These are phyloP conservation scores for Patella vulgata DNA, from an alignment of 1,140 invertebrate species.

Conservation along the genomic window DNA sequence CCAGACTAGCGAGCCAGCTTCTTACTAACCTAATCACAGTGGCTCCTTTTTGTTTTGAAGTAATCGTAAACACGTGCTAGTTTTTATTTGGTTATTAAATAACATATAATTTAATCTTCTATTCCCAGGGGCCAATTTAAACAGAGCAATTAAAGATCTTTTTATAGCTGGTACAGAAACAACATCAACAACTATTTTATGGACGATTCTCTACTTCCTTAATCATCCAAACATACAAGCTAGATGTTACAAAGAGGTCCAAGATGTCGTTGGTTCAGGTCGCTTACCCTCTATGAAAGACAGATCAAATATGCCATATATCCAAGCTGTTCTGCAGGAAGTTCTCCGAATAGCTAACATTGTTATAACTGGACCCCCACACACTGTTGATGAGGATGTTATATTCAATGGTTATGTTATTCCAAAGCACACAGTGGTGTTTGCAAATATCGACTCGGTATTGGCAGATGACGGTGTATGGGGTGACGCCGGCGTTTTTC, in stretches of 20 bases:
- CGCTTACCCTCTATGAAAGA: conserved; percentile 22
- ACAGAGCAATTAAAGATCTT: conserved; percentile 85
- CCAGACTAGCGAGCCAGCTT: conserved; percentile 18
- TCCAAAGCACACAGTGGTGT: conserved; percentile 48
- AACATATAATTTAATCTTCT: conserved; percentile 78
- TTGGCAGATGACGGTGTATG: conserved; percentile 66
- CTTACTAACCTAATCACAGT: conserved; percentile 13
- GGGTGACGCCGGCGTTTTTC: conserved; percentile 76
- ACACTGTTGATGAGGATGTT: conserved; percentile 48
- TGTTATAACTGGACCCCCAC: conserved; percentile 60
- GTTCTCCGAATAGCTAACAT: conserved; percentile 30
- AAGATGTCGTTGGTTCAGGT: too few relatives aligned
- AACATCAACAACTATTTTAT: too few relatives aligned
- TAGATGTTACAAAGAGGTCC: too few relatives aligned
- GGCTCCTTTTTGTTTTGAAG: conserved; percentile 38
- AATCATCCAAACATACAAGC: too few relatives aligned
- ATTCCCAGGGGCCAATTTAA: conserved; percentile 83
- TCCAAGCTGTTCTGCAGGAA: conserved; percentile 39
- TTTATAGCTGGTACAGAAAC: too few relatives aligned
- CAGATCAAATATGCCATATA: conserved; percentile 17
- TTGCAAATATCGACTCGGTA: conserved; percentile 51
- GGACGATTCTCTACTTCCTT: too few relatives aligned
- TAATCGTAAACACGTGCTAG: conserved; percentile 33
- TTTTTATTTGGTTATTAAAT: conserved; percentile 79
- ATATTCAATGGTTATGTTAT: conserved; percentile 53